Evolutionary conservation across 2,113 vertebrate species (phyloP).

Genomic region (Thryonomys swinderianus): DNA sequence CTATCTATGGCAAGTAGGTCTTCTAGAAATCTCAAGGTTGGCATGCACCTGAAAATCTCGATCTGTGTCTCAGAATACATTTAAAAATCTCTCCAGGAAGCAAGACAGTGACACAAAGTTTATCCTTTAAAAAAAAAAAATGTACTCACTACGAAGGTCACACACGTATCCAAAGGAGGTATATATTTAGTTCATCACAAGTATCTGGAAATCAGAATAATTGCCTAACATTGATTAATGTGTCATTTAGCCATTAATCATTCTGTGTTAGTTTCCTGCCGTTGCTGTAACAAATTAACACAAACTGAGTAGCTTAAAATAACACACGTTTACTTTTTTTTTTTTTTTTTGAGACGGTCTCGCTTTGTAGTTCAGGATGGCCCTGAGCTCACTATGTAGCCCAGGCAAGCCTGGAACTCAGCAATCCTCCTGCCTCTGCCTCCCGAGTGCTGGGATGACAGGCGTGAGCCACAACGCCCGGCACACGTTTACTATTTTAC

Average conservation of each 20-base stretch:
- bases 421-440: too few relatives aligned
- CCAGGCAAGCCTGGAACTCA: too few relatives aligned
- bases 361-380: too few relatives aligned
- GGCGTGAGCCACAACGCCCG: too few relatives aligned
- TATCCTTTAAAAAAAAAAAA: background rate
- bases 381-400: too few relatives aligned
- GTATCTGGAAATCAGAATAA: slow-evolving; percentile 1
- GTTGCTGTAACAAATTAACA: background rate
- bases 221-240: background rate
- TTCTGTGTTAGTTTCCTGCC: background rate
- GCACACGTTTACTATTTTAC: background rate
- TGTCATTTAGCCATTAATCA: background rate
- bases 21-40: slow-evolving; percentile 12
- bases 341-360: too few relatives aligned
- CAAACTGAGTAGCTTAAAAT: background rate
- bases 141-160: background rate
- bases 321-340: background rate
- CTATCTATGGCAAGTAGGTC: background rate
- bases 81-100: background rate
- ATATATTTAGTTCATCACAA: background rate
- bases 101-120: background rate
- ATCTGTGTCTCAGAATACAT: background rate
- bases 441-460: too few relatives aligned
- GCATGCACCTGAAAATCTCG: background rate
- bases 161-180: background rate